A percentile compares a stretch with the other conserved stretches of the same genome.
Conservation (phyloP, 2,888 invertebrate species). For the Drosophila monieri region DNA sequence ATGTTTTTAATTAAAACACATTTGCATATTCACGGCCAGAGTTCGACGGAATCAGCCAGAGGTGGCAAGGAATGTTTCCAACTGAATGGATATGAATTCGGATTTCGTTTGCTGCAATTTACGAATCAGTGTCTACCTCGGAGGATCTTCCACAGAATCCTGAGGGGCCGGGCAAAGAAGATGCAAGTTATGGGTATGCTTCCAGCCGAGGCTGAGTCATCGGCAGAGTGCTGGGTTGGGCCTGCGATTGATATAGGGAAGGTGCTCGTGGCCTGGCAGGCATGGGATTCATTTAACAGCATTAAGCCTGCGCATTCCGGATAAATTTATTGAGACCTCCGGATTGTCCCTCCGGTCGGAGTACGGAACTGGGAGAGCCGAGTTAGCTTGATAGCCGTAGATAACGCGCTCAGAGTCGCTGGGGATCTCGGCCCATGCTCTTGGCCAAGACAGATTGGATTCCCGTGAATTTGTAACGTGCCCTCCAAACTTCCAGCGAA, state of each 20-base stretch:
- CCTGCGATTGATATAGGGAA: constrained; percentile 18
- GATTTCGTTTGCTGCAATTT: not conserved
- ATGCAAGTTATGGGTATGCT: constrained; percentile 9
- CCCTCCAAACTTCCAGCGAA: constrained; percentile 63
- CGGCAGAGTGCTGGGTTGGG: constrained; percentile 23
- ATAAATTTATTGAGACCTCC: constrained; percentile 20
- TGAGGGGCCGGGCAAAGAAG: not conserved
- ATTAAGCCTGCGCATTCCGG: constrained; percentile 14
- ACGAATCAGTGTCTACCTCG: not conserved
- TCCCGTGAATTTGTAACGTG: constrained; percentile 74
- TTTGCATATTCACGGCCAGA: not conserved
- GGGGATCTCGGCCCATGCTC: constrained; percentile 14
- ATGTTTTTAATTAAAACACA: not conserved
- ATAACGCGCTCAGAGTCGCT: constrained; percentile 39
- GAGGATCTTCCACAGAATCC: constrained; percentile 19
- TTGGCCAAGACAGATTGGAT: constrained; percentile 73
- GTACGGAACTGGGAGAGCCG: too few species aligned
- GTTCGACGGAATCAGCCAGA: not conserved
- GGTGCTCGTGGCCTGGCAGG: constrained; percentile 7
- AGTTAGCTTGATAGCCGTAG: constrained; percentile 53
- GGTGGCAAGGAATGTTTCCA: not conserved
- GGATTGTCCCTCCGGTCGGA: not conserved
- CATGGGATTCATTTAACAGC: constrained; percentile 21
- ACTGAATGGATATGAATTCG: not conserved
- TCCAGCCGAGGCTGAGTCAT: constrained; percentile 21